Base-by-base conservation (phyloP, 2,797 vertebrate genomes). In the Gambusia yucatana region DNA sequence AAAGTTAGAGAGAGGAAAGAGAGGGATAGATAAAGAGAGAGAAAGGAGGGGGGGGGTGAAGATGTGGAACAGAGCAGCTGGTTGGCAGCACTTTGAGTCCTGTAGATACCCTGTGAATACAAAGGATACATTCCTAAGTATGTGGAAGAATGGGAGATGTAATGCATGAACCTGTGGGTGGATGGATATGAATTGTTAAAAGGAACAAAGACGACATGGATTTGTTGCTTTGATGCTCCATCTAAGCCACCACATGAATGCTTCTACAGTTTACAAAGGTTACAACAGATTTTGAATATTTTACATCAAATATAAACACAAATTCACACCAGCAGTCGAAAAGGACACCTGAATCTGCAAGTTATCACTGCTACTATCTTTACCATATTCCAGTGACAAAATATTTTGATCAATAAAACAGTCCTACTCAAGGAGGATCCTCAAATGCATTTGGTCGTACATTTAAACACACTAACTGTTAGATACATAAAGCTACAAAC, bases 81-180 rank as follows among this genome's bases (percentile, higher is more conserved):
- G 81, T 76, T 91, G 93, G 86, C 89, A 90, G 84, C 81, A 82
- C 82, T 89, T 82, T 91, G 82, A 77, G 85, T 90, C 83, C 85
- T 83, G 83, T 80, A 82, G 82, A 86, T 79, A 72, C 84, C 87
- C 82, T 76, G 87, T 85, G 63, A 90, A 90, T 89, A 84, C 87
- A 86, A 84, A 84, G 84, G 80, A 88, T 82, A 81, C 59, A 72
- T 63, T 75, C 72, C 81, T 91, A 86, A 90, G 82, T 88, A 83
- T 73, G 86, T 88, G 83, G 84, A 81, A 89, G 78, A 86, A 43
- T 14, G n/a, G 78, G 77, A 5, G 65, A 78, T 78, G 76, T 71
- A 71, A 89, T 13, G 78, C 80, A 79, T 77, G 82, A 77, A 87
- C 74, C 63, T 82, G 79, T 71, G 65, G 75, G 67, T 84, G 72